These are phyloP conservation scores for Micronycteris hirsuta DNA, from an alignment of 2,113 vertebrate species.

Conservation along the genomic window DNA sequence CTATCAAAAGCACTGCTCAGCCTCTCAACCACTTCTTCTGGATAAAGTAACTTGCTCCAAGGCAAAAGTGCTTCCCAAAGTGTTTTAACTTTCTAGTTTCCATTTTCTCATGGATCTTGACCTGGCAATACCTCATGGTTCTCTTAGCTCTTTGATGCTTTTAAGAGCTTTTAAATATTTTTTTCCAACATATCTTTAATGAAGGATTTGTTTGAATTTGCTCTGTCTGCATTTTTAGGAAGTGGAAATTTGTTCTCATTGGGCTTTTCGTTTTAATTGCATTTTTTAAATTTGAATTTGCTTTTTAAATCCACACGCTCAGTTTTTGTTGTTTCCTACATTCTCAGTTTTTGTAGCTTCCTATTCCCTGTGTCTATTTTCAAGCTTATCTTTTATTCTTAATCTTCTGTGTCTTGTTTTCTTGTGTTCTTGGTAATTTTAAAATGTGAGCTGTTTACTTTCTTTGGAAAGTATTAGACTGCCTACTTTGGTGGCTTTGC, in stretches of 20 bases:
- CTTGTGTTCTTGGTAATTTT: background rate
- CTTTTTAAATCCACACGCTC: background rate
- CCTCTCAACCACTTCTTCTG: background rate
- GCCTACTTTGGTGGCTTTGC: background rate
- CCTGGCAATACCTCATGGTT: background rate
- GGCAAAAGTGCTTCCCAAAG: background rate
- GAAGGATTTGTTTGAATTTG: background rate
- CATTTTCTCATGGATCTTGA: background rate
- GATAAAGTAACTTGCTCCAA: background rate
- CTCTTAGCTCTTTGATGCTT: background rate
- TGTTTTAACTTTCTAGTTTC: background rate
- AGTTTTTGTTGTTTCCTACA: background rate
- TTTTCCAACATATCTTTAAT: background rate
- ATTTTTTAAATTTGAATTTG: background rate
- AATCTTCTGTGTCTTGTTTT: background rate
- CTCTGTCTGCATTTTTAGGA: background rate
- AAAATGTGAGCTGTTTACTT: background rate
- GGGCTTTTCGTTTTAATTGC: background rate
- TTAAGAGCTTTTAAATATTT: background rate
- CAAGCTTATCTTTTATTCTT: background rate
- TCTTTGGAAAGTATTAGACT: background rate
- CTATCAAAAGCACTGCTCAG: background rate
- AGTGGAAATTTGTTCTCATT: background rate
- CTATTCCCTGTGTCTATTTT: constrained; percentile 3
- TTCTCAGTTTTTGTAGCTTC: background rate